Conservation (phyloP, 2,113 vertebrate genomes). For the Misgurnus anguillicaudatus region DNA sequence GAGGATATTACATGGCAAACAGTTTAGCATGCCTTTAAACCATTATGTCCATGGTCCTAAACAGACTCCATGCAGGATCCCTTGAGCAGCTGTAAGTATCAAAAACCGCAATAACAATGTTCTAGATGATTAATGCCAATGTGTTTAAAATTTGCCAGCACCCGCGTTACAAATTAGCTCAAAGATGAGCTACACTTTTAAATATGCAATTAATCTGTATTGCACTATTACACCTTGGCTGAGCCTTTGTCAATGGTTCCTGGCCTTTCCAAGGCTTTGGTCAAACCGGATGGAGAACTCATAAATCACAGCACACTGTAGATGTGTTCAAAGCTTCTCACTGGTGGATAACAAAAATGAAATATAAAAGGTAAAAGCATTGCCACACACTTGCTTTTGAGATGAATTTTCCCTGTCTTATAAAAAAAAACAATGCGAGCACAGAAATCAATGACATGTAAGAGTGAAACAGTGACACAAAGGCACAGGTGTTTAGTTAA, state of each 20-base stretch:
- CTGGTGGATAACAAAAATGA: constrained; percentile 57
- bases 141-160: background rate
- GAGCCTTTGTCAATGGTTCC: background rate
- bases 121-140: background rate
- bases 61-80: background rate
- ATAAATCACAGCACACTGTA: constrained; percentile 23
- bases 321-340: constrained; percentile 72
- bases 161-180: constrained; percentile 18
- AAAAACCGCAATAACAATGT: constrained; percentile 1
- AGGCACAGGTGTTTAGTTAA: no score
- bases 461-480: no score
- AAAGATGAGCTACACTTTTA: background rate
- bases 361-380: background rate
- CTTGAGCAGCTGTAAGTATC: background rate
- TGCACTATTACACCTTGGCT: background rate
- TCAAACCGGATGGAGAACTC: constrained; percentile 7
- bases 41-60: constrained; percentile 1
- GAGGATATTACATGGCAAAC: background rate
- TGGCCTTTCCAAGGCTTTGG: background rate
- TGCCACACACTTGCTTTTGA: no score
- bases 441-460: no score
- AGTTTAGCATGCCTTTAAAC: constrained; percentile 18
- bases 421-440: no score
- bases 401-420: no score
- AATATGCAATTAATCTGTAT: constrained; percentile 7